phyloP scores from a whole-genome alignment of 37 sponge, comb jelly and placozoan species.

The Lycopodina hypogea region DNA sequence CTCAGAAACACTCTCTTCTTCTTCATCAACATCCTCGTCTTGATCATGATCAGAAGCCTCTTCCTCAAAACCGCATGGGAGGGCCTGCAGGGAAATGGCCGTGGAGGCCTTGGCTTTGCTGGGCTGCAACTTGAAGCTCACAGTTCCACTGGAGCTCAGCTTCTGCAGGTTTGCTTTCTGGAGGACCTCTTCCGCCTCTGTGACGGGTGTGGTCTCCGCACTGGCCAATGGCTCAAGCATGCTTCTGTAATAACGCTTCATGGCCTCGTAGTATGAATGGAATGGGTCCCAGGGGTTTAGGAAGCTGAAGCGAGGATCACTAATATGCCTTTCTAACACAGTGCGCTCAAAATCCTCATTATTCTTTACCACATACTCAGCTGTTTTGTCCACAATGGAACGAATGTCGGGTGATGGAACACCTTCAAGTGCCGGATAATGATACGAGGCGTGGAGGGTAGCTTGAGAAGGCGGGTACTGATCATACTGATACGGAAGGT shows the following conservation, averaged over 20 bases:
- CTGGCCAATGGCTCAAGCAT: slow-evolving; percentile 6
- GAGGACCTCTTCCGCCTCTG: slow-evolving; percentile 7
- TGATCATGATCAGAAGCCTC: background rate
- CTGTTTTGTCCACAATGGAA: slow-evolving; percentile 82
- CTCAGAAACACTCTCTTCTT: background rate
- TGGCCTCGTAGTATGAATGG: slow-evolving; percentile 69
- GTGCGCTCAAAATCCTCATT: slow-evolving; percentile 74
- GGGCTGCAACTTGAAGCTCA: slow-evolving; percentile 57
- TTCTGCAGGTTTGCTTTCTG: slow-evolving; percentile 36
- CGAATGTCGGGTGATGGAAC: slow-evolving; percentile 71
- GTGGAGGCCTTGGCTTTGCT: background rate
- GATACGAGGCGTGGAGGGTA: slow-evolving; percentile 5
- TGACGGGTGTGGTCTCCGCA: background rate
- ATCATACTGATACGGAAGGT: background rate
- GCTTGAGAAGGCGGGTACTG: background rate
- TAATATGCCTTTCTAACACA: slow-evolving; percentile 52
- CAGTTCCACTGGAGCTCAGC: slow-evolving; percentile 52
- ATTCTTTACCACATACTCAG: slow-evolving; percentile 87
- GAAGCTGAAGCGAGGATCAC: slow-evolving; percentile 77
- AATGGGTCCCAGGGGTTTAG: slow-evolving; percentile 74
- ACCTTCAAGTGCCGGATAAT: background rate
- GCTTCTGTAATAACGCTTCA: slow-evolving; percentile 45
- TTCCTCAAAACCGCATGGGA: background rate
- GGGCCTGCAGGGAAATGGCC: background rate
- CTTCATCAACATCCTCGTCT: background rate